Conservation (phyloP, 2,113 vertebrate species). For the Trematocara stigmaticum region DNA sequence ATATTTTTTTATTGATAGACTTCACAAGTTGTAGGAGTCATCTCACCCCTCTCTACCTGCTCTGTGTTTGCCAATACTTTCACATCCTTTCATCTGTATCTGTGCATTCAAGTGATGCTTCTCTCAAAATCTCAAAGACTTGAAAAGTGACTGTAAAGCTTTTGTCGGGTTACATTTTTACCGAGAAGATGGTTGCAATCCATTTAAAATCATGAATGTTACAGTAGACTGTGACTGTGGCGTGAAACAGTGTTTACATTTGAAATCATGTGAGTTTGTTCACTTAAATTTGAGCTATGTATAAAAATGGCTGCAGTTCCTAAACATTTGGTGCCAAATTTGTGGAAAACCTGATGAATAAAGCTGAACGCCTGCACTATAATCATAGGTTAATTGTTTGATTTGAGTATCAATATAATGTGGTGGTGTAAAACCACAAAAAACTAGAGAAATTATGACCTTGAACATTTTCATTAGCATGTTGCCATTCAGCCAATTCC, state of each 20-base stretch:
- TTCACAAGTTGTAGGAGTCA: constrained; percentile 19
- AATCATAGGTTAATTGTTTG: background rate
- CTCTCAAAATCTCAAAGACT: background rate
- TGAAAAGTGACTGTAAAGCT: background rate
- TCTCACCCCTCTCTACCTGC: background rate
- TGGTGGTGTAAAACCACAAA: fast-evolving
- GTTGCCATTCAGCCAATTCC: background rate
- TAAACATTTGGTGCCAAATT: background rate
- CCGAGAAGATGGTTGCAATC: background rate
- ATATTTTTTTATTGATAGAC: constrained; percentile 37
- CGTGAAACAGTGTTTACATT: background rate
- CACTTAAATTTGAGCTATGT: background rate
- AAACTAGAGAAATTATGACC: background rate
- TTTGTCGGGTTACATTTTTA: background rate
- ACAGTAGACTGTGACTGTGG: background rate
- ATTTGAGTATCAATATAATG: background rate
- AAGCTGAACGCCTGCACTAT: background rate
- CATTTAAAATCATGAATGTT: background rate
- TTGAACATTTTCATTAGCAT: background rate
- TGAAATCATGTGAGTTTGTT: fast-evolving
- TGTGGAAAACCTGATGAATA: background rate
- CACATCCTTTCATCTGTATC: background rate
- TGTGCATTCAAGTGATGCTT: background rate
- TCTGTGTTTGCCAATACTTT: background rate
- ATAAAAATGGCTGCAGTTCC: background rate